A percentile compares a stretch with the other conserved stretches of the same genome.
Conservation (phyloP, 2,113 vertebrate genomes). For the Anser brachyrhynchus region DNA sequence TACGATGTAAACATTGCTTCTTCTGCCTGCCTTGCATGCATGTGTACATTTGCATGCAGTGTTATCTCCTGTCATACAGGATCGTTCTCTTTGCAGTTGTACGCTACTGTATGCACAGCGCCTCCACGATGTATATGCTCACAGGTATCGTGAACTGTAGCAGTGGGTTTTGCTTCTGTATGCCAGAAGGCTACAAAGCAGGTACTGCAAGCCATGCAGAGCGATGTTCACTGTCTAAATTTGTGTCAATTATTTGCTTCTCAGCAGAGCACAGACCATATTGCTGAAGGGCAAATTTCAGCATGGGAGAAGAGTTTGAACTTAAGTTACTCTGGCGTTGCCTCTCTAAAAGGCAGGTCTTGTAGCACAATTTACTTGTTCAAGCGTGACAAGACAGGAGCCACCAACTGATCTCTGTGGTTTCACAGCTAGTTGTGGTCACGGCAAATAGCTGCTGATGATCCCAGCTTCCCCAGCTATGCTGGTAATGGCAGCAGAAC, state of each 20-base stretch:
- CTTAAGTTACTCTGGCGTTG: neutral
- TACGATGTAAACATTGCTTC: neutral
- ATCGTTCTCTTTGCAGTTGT: neutral
- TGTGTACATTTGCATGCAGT: neutral
- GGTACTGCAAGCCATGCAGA: neutral
- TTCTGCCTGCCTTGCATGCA: neutral
- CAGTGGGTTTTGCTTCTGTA: neutral
- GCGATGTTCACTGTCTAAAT: neutral
- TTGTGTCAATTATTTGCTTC: neutral
- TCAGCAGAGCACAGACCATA: neutral
- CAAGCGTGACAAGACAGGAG: neutral
- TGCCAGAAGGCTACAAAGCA: conserved; percentile 2
- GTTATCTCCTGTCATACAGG: neutral
- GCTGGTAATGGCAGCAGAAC: neutral
- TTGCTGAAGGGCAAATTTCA: neutral
- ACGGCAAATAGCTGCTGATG: neutral
- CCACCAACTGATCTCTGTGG: neutral
- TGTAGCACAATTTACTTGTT: neutral
- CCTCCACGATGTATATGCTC: neutral
- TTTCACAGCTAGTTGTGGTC: neutral
- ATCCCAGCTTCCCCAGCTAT: neutral
- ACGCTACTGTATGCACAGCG: neutral
- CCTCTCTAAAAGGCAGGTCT: neutral
- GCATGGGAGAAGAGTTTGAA: neutral
- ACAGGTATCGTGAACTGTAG: neutral